phyloP scores from a whole-genome alignment of 2,113 vertebrate genomes.

The Pelecanoides urinatrix region DNA sequence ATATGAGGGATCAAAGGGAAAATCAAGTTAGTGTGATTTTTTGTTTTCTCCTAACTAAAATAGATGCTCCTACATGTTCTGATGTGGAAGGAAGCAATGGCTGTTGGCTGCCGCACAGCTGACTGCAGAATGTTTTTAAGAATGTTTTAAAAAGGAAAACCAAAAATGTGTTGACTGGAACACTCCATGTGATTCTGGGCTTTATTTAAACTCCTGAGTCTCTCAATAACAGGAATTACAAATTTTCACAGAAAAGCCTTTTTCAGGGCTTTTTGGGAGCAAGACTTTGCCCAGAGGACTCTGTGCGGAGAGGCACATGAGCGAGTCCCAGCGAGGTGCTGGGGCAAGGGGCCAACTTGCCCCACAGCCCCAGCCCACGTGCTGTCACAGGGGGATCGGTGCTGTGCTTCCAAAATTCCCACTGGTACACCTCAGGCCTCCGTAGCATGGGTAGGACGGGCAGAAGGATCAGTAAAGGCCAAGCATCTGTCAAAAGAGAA shows the following conservation, averaged over 20 bases:
- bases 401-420: not conserved
- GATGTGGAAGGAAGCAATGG: not conserved
- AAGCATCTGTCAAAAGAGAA: not conserved
- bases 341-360: not conserved
- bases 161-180: slow-evolving; percentile 46
- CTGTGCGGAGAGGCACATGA: accelerated
- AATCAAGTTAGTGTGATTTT: not conserved
- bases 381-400: accelerated
- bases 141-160: not conserved
- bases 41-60: slow-evolving; percentile 15
- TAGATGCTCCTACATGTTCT: slow-evolving; percentile 8
- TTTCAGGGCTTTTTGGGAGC: not conserved
- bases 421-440: not conserved
- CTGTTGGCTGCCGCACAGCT: not conserved
- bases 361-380: not conserved
- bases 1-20: slow-evolving; percentile 28
- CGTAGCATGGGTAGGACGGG: accelerated
- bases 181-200: not conserved
- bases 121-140: slow-evolving; percentile 7
- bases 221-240: not conserved
- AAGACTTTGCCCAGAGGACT: not conserved
- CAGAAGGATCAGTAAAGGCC: not conserved
- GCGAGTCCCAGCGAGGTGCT: not conserved
- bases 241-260: not conserved
- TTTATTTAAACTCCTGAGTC: not conserved